Percentiles rank a stretch among this genome's conserved stretches.
These are phyloP conservation scores for Acleris literana DNA, from an alignment of 2,888 invertebrate genomes.

Conservation along the genomic window DNA sequence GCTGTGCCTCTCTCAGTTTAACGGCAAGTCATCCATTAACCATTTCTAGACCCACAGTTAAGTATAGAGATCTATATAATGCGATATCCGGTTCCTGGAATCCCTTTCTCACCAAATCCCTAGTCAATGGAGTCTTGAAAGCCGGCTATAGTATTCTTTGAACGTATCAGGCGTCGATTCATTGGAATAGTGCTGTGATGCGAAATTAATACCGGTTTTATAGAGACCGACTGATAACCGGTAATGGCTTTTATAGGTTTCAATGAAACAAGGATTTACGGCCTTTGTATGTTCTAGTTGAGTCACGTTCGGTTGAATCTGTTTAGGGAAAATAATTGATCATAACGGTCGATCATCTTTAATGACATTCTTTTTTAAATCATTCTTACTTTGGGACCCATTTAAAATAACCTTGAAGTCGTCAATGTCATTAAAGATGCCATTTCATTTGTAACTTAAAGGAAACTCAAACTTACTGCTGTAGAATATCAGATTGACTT, in stretches of 20 bases:
- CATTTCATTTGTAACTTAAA: too few species aligned
- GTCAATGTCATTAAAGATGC: too few species aligned
- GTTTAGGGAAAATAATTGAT: too few species aligned
- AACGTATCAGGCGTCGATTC: conserved; percentile 24
- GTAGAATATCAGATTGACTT: too few species aligned
- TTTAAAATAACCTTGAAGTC: too few species aligned
- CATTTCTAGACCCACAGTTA: conserved; percentile 17
- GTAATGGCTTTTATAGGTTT: neutral
- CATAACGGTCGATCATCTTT: too few species aligned
- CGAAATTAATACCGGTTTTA: conserved; percentile 27
- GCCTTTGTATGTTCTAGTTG: too few species aligned
- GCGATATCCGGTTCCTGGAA: conserved; percentile 13
- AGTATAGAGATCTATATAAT: conserved; percentile 21
- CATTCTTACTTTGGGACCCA: too few species aligned
- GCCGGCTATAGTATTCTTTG: conserved; percentile 35
- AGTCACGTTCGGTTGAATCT: too few species aligned
- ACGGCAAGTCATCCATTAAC: conserved; percentile 25
- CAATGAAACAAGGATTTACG: neutral
- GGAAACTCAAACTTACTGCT: too few species aligned
- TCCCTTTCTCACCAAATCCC: conserved; percentile 18
- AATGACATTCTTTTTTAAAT: too few species aligned
- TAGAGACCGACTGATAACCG: neutral
- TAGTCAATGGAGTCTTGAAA: conserved; percentile 33
- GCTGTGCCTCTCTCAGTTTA: too few species aligned
- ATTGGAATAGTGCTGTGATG: conserved; percentile 30